Evolutionary conservation across 2,797 vertebrate genomes (phyloP), one percentile per base, ranked within the genome.

Genomic region (Peromyscus eremicus): DNA sequence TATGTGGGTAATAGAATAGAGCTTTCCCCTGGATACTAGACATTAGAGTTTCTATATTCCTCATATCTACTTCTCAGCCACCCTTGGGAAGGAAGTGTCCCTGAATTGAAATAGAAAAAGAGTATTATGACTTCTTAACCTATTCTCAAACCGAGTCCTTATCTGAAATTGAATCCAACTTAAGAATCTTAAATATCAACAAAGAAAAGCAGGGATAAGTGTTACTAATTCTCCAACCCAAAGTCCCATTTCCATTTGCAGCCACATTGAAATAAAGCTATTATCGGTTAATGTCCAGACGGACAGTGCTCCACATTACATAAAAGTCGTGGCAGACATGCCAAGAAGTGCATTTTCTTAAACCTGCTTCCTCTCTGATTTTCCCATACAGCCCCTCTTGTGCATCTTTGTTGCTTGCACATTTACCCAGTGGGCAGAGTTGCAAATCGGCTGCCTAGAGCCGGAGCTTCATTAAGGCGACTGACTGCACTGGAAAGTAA

Each of bases 111-210:
- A 95, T 49, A 86, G 73, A 21, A 96, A 95, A 49, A 70, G n/a
- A 91, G 46, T n/a, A 46, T 77, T 89, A 64, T 89, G 87, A 94
- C 55, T 96, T 96, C 73, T 94, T 77, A 96, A 94, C 77, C 52
- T 79, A 70, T 85, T 92, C 81, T 94, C 93, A 96, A 14, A 80
- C 71, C 94, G 60, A 64, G 80, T 85, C 10, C 79, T 96, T 95
- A 89, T 92, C 95, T 97, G 91, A 98, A 93, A 94, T 84, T 94
- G 80, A 66, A 93, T 95, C 86, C 89, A 96, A 89, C 52, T 84
- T 94, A 81, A 96, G 86, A 96, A 95, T 94, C 89, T 96, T 93
- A 94, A 97, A 94, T 52, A 27, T 97, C 60, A 87, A 94, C 84
- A 90, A 89, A 95, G 73, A 94, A 95, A 95, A 84, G 75, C 64